These are phyloP conservation scores for Drymodes brunneopygia DNA, from an alignment of 2,113 vertebrate species.

Conservation along the genomic window DNA sequence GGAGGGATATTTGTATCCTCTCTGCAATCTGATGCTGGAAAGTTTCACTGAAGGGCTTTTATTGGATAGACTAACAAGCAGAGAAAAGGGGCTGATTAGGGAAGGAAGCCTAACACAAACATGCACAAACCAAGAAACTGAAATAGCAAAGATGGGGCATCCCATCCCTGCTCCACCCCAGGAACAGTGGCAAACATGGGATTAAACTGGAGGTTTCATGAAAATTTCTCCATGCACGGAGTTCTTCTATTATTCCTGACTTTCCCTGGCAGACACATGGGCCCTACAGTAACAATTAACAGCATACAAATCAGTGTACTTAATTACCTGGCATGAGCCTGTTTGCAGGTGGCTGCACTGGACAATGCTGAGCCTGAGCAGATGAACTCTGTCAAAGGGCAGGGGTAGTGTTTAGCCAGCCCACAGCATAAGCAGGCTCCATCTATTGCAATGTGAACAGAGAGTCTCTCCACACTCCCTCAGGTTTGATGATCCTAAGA, in stretches of 20 bases:
- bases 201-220: not conserved
- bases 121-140: not conserved
- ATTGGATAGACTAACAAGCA: not conserved
- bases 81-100: not conserved
- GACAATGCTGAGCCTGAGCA: not conserved
- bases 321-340: not conserved
- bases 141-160: not conserved
- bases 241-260: not conserved
- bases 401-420: not conserved
- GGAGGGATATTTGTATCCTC: not conserved
- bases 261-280: not conserved
- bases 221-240: not conserved
- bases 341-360: not conserved
- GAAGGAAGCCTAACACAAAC: not conserved
- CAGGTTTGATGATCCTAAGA: not conserved
- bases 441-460: not conserved
- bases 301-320: not conserved
- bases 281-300: not conserved
- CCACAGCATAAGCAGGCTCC: not conserved
- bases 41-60: not conserved
- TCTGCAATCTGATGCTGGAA: not conserved
- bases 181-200: fast-evolving
- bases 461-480: not conserved
- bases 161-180: not conserved
- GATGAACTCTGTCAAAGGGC: not conserved